Conservation (phyloP, 2,113 vertebrate species). For the Felis chaus region DNA sequence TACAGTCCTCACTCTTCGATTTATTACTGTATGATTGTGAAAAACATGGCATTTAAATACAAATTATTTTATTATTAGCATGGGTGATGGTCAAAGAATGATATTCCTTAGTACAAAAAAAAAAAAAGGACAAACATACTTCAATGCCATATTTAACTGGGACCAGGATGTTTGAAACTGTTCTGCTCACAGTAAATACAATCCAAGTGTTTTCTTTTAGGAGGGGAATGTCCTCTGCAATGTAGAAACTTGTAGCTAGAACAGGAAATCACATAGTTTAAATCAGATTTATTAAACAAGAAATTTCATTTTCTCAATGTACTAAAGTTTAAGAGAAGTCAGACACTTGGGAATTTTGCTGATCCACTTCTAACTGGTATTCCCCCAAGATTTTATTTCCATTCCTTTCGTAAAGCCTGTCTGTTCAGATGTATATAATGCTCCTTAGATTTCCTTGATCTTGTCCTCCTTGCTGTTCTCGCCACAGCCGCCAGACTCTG, state of each 20-base stretch:
- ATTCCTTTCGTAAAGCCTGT: background rate
- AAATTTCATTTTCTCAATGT: background rate
- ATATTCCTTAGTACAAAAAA: background rate
- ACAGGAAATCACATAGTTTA: background rate
- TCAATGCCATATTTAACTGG: background rate
- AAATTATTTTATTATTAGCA: background rate
- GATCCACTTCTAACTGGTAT: background rate
- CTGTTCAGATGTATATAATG: background rate
- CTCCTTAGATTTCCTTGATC: background rate
- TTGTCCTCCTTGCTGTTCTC: background rate
- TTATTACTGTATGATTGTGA: background rate
- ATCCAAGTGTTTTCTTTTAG: background rate
- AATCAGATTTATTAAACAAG: background rate
- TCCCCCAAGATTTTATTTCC: background rate
- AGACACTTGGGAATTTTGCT: background rate
- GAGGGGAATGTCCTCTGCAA: background rate
- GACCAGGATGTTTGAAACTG: background rate
- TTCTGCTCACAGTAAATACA: background rate
- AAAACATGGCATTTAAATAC: background rate
- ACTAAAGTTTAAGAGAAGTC: conserved; percentile 6
- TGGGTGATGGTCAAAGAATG: background rate
- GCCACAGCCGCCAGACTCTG: background rate
- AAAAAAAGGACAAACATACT: background rate
- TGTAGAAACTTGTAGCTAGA: background rate
- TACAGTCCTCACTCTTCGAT: background rate